Evolutionary conservation across 2,113 vertebrate species (phyloP).

Genomic region (Baryphthengus martii): DNA sequence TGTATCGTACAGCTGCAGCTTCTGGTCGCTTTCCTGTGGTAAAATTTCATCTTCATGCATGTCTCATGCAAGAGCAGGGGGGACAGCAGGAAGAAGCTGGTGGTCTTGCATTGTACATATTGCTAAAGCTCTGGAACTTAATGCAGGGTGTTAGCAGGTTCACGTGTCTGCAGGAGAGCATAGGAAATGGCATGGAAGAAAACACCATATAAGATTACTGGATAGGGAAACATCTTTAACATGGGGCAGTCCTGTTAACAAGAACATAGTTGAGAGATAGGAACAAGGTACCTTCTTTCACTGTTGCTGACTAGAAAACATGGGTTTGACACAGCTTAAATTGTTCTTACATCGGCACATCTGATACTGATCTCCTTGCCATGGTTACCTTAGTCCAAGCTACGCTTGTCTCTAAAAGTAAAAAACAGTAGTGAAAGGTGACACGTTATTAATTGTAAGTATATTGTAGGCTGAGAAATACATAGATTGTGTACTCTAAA

Average conservation of each 20-base stretch:
- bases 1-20: background rate
- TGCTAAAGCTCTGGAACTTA: background rate
- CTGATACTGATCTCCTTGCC: background rate
- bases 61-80: background rate
- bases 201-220: fast-evolving
- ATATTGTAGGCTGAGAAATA: background rate
- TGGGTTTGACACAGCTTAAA: fast-evolving
- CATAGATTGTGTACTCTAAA: background rate
- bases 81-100: background rate
- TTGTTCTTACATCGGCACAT: fast-evolving
- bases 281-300: background rate
- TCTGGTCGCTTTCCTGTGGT: background rate
- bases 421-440: background rate
- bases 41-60: background rate
- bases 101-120: fast-evolving
- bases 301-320: fast-evolving
- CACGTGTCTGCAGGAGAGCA: background rate
- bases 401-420: background rate
- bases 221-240: background rate
- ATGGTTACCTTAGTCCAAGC: background rate
- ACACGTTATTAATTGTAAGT: background rate
- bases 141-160: background rate
- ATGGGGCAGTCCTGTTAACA: background rate
- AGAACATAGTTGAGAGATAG: background rate
- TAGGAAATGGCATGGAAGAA: background rate